Evolutionary conservation across 2,888 invertebrate genomes (phyloP).

Genomic region (Ypsolopha scabrella): DNA sequence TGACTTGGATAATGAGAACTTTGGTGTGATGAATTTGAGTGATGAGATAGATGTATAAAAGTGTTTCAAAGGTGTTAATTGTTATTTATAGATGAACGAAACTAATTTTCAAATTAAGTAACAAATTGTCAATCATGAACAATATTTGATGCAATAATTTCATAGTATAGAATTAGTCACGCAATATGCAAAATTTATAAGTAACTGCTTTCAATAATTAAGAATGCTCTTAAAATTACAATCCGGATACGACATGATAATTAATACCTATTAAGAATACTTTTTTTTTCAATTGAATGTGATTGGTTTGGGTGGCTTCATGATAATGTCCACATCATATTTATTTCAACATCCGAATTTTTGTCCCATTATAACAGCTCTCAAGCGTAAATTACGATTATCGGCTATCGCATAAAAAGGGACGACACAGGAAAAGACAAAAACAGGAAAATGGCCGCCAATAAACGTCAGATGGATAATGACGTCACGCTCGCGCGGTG

Average conservation of each 20-base stretch:
- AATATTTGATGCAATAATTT: no score
- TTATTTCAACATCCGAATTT: neutral
- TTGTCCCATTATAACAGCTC: neutral
- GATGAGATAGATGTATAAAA: neutral
- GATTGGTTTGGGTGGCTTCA: neutral
- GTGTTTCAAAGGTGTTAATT: neutral
- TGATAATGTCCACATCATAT: neutral
- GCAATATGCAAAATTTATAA: no score
- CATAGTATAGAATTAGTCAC: no score
- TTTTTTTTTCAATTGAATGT: no score
- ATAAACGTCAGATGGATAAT: conserved; percentile 26
- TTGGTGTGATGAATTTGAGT: neutral
- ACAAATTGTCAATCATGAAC: neutral
- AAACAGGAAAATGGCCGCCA: conserved; percentile 11
- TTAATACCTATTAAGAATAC: no score
- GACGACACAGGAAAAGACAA: conserved; percentile 5
- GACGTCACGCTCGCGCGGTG: conserved; percentile 28
- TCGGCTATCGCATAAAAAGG: conserved; percentile 5
- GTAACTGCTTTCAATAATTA: no score
- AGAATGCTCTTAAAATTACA: no score
- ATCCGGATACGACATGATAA: no score
- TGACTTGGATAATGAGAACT: neutral
- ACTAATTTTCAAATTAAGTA: neutral
- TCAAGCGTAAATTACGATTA: conserved; percentile 7
- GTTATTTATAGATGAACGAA: neutral